Percentiles rank a stretch among this genome's conserved stretches.
Evolutionary conservation across 1,140 invertebrate genomes (phyloP).

Genomic region (Drosophila guanche): DNA sequence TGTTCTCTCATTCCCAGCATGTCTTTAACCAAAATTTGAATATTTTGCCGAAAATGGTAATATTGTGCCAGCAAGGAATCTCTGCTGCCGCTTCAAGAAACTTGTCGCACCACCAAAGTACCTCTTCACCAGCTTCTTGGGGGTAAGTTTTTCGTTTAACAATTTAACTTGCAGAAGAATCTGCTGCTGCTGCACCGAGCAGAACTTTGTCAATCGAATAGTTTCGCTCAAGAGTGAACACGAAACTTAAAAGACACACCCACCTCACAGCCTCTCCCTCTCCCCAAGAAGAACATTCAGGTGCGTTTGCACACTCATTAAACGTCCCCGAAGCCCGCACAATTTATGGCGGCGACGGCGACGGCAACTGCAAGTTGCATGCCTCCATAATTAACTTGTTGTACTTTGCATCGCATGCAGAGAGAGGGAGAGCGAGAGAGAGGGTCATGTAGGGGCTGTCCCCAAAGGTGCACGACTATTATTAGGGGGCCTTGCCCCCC

Average conservation of each 20-base stretch:
- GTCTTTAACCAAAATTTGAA: no score
- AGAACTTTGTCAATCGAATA: conserved; percentile 70
- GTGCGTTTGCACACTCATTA: conserved; percentile 71
- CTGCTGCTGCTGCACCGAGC: background rate
- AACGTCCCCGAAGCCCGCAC: conserved; percentile 59
- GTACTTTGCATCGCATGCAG: conserved; percentile 49
- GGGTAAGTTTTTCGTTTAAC: conserved; percentile 31
- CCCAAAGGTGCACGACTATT: conserved; percentile 35
- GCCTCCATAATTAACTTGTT: conserved; percentile 78
- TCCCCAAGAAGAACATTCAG: conserved; percentile 3
- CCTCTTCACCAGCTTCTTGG: conserved; percentile 2
- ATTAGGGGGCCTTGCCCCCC: conserved; percentile 32
- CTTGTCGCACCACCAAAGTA: conserved; percentile 3
- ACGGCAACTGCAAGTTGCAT: conserved; percentile 49
- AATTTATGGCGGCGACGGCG: conserved; percentile 57
- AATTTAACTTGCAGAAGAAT: conserved; percentile 62
- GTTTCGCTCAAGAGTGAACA: conserved; percentile 39
- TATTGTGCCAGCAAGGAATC: no score
- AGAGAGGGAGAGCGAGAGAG: background rate
- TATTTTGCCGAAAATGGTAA: no score
- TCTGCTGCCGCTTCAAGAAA: conserved; percentile 10
- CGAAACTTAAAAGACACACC: conserved; percentile 52
- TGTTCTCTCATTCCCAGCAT: no score
- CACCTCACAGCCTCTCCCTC: background rate
- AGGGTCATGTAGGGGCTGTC: conserved; percentile 2